Conservation (phyloP, 1,140 invertebrate genomes). For the Lordiphosa mommai region DNA sequence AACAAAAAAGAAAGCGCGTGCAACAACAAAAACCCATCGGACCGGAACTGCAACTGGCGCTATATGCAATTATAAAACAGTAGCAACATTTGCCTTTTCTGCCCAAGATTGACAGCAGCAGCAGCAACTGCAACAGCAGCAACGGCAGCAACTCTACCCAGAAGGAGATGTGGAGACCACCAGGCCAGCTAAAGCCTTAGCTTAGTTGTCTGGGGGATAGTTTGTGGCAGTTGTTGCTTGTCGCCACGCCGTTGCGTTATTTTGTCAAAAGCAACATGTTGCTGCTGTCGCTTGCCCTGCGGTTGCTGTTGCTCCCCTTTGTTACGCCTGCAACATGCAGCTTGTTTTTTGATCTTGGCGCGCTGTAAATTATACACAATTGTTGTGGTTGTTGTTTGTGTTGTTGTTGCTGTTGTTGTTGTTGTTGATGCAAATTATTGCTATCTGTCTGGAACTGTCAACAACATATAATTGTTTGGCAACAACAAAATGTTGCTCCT, state of each 20-base stretch:
- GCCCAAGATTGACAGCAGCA: slow-evolving; percentile 68
- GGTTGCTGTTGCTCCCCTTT: slow-evolving; percentile 28
- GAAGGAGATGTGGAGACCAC: slow-evolving; percentile 45
- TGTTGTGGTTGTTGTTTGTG: slow-evolving; percentile 7
- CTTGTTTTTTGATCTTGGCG: slow-evolving; percentile 38
- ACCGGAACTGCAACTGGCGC: slow-evolving; percentile 76
- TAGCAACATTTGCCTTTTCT: slow-evolving; percentile 67
- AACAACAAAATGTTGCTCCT: slow-evolving; percentile 18
- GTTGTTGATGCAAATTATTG: slow-evolving; percentile 54
- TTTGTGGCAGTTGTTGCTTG: slow-evolving; percentile 25
- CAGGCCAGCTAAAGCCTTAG: slow-evolving; percentile 29
- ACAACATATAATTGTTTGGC: slow-evolving; percentile 67
- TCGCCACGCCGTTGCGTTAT: slow-evolving; percentile 41
- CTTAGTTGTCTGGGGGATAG: slow-evolving; percentile 14
- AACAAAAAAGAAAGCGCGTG: slow-evolving; percentile 75
- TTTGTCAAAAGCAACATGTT: slow-evolving; percentile 57
- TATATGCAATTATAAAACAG: slow-evolving; percentile 76
- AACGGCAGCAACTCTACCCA: slow-evolving; percentile 35
- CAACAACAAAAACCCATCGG: slow-evolving; percentile 56
- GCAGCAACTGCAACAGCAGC: slow-evolving; percentile 46
- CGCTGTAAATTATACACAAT: slow-evolving; percentile 49
- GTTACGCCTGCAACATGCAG: slow-evolving; percentile 31
- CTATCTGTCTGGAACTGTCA: slow-evolving; percentile 62
- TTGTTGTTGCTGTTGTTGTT: slow-evolving; percentile 28
- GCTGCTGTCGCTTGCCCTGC: slow-evolving; percentile 13